phyloP scores from a whole-genome alignment of 2,797 vertebrate genomes.

The Salarias fasciatus region DNA sequence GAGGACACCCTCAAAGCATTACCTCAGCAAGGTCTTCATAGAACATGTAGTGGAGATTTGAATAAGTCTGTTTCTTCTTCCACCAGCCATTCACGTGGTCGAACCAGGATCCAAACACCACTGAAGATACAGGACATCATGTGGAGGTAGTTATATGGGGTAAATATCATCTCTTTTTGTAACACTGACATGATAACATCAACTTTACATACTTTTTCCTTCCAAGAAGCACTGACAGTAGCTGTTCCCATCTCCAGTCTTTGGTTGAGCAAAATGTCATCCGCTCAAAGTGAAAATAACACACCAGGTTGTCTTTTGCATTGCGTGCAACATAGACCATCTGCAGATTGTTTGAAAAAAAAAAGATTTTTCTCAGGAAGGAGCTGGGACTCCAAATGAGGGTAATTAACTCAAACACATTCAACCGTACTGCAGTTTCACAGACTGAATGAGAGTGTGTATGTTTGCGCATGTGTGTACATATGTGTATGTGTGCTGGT shows the following conservation, averaged over 20 bases:
- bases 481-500: too few relatives aligned
- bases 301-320: slow-evolving; percentile 89
- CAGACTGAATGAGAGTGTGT: too few relatives aligned
- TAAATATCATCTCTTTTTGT: too few relatives aligned
- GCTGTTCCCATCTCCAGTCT: slow-evolving; percentile 83
- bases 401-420: too few relatives aligned
- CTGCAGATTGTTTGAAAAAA: too few relatives aligned
- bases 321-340: slow-evolving; percentile 88
- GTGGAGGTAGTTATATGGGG: not conserved
- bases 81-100: slow-evolving; percentile 84
- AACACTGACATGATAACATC: too few relatives aligned
- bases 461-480: too few relatives aligned
- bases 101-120: slow-evolving; percentile 86
- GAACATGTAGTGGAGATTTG: slow-evolving; percentile 68
- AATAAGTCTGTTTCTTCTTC: slow-evolving; percentile 78
- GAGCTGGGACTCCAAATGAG: too few relatives aligned
- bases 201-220: slow-evolving; percentile 65
- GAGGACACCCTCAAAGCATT: slow-evolving; percentile 2
- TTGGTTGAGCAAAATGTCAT: slow-evolving; percentile 83
- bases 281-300: slow-evolving; percentile 88
- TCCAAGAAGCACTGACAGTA: slow-evolving; percentile 71
- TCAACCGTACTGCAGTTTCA: too few relatives aligned
- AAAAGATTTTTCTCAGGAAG: too few relatives aligned
- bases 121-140: slow-evolving; percentile 63
- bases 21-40: slow-evolving; percentile 65